Base-by-base conservation (phyloP, 2,888 invertebrate genomes). In the Diplazon laetatorius region DNA sequence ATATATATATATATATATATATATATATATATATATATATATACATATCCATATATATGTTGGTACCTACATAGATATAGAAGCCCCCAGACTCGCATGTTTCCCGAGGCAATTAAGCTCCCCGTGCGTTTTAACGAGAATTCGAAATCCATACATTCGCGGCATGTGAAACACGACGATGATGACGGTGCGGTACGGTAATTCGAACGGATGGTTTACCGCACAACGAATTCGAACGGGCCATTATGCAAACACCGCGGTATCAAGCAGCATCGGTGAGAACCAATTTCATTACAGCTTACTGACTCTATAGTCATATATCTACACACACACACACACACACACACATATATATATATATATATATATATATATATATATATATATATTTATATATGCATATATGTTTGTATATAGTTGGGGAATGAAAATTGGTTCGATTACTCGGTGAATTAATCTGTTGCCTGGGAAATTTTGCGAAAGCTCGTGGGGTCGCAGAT, bases 391-490 rank as follows among this genome's bases (percentile, higher is more conserved):
- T n/a, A n/a, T n/a, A n/a, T n/a, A n/a, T n/a, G n/a, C n/a, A n/a
- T n/a, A n/a, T n/a, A n/a, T n/a, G n/a, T n/a, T n/a, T n/a, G n/a
- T n/a, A n/a, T n/a, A n/a, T n/a, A n/a, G n/a, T n/a, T n/a, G n/a
- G n/a, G n/a, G n/a, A n/a, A n/a, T n/a, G 6, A 44, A 39, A 39
- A 66, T 70, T 65, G 44, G 59, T 42, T 37, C 57, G 22, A 52
- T 50, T 57, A 52, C n/a, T 65, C 39, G 52, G 18, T 12, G 39
- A 75, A 75, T 69, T 62, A 75, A 69, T 69, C n/a, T n/a, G 75
- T 55, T 42, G 44, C 39, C 35, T 5, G n/a, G 52, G 10, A 35
- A 63, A 37, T 60, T 62, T 10, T 6, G 39, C 35, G 5, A 16
- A 30, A 12, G 12, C 68, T 12, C n/a, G 6, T 37, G 48, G n/a